Evolutionary conservation across 1,140 invertebrate species (phyloP), one percentile per base, ranked within the genome.

Genomic region (Pogonognathellus flavescens): DNA sequence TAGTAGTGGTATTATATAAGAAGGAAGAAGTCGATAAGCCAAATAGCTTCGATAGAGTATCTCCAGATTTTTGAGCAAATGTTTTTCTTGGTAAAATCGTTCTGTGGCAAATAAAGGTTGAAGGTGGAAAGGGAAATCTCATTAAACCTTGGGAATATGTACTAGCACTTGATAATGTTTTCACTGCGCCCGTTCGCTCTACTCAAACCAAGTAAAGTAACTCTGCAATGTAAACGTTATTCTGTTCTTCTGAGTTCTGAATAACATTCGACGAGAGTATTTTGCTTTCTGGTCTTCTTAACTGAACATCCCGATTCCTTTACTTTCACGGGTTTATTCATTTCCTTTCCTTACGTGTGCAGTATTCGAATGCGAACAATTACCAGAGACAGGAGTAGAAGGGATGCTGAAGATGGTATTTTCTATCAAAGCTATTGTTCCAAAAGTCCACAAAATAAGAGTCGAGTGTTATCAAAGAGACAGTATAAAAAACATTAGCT

Each of bases 41-140:
- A 41, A 41, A 41, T 41, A 41, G 31, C 31, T 41, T 41, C 31
- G 41, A 66, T 18, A 55, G 14, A 66, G 22, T 88, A 72, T 87
- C 70, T 72, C 85, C 84, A 88, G 88, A 88, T 88, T 88, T 88
- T 88, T 88, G 85, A 53, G 86, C 81, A 86, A 87, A 86, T 88
- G 88, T 88, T 88, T 88, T 88, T 85, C 87, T 88, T 88, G 85
- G 88, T 50, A 86, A 87, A 87, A 87, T 88, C 88, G 85, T 86
- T 84, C 72, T 50, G 84, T 84, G 85, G 84, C 52, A 87, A 88
- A 87, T 82, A 88, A 80, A 84, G 85, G 85, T 84, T 55, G 83
- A 85, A 88, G 85, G 85, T 84, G 66, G 83, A 85, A 88, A 86
- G 84, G 80, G 60, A 88, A 88, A 88, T 88, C 88, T 88, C 88